Evolutionary conservation across 1,140 invertebrate species (phyloP).

Genomic region (Trachelipus rathkii): DNA sequence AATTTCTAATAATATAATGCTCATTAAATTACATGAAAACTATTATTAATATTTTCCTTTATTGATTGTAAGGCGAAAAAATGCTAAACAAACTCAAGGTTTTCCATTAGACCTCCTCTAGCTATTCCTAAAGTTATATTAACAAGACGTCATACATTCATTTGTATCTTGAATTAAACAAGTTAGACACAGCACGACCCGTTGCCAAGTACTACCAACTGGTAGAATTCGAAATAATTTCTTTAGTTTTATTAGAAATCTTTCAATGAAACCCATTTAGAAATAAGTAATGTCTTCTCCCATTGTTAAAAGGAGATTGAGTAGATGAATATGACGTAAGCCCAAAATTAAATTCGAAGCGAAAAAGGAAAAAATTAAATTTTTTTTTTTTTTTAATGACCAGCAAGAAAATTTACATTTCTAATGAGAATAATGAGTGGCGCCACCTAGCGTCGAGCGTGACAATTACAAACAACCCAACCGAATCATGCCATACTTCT

Average conservation of each 20-base stretch:
- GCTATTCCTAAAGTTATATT: slow-evolving; percentile 1
- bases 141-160: background rate
- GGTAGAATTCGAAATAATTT: background rate
- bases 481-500: background rate
- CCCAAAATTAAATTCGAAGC: background rate
- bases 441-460: background rate
- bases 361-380: too few species aligned
- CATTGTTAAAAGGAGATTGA: background rate
- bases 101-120: background rate
- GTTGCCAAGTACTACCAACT: background rate
- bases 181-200: background rate
- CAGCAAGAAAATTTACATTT: background rate
- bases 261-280: background rate
- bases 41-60: background rate
- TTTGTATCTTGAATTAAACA: background rate
- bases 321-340: background rate
- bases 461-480: slow-evolving; percentile 6
- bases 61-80: background rate
- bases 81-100: background rate
- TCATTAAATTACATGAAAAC: slow-evolving; percentile 2
- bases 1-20: background rate
- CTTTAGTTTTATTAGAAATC: background rate
- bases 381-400: background rate
- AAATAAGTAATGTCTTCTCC: background rate
- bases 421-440: background rate